Evolutionary conservation across 2,113 vertebrate species (phyloP).

Genomic region (Tragulus kanchil): DNA sequence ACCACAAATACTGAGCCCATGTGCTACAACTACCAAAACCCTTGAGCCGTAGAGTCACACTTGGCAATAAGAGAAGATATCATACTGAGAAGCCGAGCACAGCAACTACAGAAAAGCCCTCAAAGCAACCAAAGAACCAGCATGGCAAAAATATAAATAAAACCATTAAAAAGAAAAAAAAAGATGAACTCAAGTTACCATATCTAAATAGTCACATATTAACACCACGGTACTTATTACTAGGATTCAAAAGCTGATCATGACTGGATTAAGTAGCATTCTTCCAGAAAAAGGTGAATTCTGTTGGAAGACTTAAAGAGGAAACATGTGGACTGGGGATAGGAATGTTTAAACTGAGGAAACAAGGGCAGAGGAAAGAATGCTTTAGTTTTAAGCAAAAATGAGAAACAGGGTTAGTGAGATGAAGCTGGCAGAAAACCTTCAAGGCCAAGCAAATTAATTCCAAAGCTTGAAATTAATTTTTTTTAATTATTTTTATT

Average conservation of each 20-base stretch:
- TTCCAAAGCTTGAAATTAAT: not conserved
- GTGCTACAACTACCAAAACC: not conserved
- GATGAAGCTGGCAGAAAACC: constrained; percentile 45
- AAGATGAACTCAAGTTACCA: constrained; percentile 22
- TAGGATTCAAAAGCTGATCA: constrained; percentile 16
- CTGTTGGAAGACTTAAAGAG: not conserved
- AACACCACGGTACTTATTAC: constrained; percentile 4
- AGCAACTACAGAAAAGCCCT: not conserved
- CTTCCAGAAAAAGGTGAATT: constrained; percentile 44
- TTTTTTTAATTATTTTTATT: too few relatives aligned
- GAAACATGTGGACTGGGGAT: not conserved
- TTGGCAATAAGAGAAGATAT: not conserved
- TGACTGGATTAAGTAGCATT: constrained; percentile 51
- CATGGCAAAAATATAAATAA: not conserved
- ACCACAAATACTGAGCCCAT: not conserved
- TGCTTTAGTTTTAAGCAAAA: constrained; percentile 62
- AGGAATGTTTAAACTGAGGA: constrained; percentile 30
- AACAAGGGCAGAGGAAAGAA: not conserved
- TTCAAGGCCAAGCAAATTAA: constrained; percentile 18
- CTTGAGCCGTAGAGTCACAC: not conserved
- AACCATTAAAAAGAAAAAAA: not conserved
- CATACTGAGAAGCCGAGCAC: not conserved
- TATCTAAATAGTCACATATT: constrained; percentile 29
- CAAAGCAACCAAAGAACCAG: not conserved
- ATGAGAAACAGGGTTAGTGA: constrained; percentile 36